These are phyloP conservation scores for Acanthococcus lagerstroemiae DNA, from an alignment of 2,888 invertebrate species.

Conservation along the genomic window DNA sequence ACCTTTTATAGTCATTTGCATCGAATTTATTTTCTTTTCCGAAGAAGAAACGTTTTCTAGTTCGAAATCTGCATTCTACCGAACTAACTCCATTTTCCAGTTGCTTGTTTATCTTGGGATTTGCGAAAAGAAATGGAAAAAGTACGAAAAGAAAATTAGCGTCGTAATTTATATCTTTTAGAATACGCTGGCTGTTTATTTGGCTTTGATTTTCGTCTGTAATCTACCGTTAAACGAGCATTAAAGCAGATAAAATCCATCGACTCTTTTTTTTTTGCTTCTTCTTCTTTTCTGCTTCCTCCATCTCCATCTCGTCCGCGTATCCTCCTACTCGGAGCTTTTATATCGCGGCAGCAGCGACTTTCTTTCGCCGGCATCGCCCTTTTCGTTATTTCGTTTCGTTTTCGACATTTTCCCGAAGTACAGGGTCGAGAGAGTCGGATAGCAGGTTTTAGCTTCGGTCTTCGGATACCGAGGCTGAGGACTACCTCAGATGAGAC, in stretches of 20 bases:
- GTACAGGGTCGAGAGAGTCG: no score
- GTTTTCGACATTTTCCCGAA: background rate
- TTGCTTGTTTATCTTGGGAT: slow-evolving; percentile 28
- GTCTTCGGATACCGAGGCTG: no score
- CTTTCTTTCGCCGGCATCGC: background rate
- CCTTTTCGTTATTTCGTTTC: background rate
- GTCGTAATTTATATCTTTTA: slow-evolving; percentile 23
- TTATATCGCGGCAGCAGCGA: background rate
- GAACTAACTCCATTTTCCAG: slow-evolving; percentile 24
- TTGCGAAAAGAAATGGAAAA: slow-evolving; percentile 9
- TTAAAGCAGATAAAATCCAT: slow-evolving; percentile 17
- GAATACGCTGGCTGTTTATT: slow-evolving; percentile 11
- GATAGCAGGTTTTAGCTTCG: no score
- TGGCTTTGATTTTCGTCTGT: slow-evolving; percentile 25
- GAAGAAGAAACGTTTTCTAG: slow-evolving; percentile 20
- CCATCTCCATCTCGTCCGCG: no score
- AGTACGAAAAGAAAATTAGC: slow-evolving; percentile 13
- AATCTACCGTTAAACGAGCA: slow-evolving; percentile 25
- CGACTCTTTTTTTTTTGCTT: background rate
- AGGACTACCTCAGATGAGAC: no score
- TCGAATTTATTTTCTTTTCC: slow-evolving; percentile 28
- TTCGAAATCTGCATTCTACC: slow-evolving; percentile 22
- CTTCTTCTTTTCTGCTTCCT: background rate
- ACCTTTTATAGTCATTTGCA: slow-evolving; percentile 29
- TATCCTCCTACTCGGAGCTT: no score